phyloP scores from a whole-genome alignment of 2,113 vertebrate species.

The Caloenas nicobarica region DNA sequence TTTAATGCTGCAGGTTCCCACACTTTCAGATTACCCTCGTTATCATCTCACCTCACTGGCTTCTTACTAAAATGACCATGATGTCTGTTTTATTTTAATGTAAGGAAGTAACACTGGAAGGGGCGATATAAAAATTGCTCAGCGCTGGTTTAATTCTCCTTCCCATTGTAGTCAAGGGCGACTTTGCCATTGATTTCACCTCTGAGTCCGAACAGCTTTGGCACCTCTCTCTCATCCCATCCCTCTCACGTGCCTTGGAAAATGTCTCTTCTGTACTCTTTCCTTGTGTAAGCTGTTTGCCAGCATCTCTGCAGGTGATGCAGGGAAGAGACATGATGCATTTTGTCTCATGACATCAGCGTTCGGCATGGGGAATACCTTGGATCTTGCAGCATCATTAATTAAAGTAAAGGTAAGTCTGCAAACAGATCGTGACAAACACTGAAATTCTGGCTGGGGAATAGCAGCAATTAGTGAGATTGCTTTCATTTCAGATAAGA shows the following conservation, averaged over 20 bases:
- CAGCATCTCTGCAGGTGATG: neutral
- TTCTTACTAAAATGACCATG: neutral
- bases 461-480: neutral
- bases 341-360: neutral
- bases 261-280: neutral
- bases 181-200: neutral
- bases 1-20: neutral
- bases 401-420: constrained; percentile 7
- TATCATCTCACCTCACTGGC: neutral
- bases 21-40: neutral
- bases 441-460: neutral
- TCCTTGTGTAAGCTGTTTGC: neutral
- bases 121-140: neutral
- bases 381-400: neutral
- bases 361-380: fast-evolving
- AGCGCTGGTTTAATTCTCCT: neutral
- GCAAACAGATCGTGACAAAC: neutral
- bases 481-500: neutral
- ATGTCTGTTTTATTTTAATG: neutral
- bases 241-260: neutral
- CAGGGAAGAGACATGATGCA: neutral
- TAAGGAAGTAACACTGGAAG: neutral
- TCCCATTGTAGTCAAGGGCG: neutral
- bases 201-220: neutral
- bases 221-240: neutral